phyloP scores from a whole-genome alignment of 2,888 invertebrate genomes.

The Phaedon cochleariae region DNA sequence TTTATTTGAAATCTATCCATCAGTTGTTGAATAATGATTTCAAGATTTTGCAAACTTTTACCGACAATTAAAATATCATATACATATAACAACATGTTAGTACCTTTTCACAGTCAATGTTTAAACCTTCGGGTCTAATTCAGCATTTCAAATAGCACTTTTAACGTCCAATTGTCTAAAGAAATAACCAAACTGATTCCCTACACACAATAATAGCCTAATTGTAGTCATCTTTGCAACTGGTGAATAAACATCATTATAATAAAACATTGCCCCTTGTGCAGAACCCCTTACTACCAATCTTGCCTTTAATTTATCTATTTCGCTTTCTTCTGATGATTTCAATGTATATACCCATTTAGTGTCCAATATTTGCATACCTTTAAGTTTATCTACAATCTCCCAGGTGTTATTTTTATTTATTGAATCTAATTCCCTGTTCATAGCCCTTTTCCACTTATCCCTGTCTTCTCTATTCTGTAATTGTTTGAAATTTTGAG shows the following conservation, averaged over 20 bases:
- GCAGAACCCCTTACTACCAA: slow-evolving; percentile 17
- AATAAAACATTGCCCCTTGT: neutral
- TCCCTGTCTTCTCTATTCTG: neutral
- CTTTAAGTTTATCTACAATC: neutral
- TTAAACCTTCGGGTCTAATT: slow-evolving; percentile 10
- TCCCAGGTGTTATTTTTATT: slow-evolving; percentile 16
- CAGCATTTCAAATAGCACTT: slow-evolving; percentile 15
- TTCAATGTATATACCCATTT: slow-evolving; percentile 12
- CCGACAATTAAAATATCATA: neutral
- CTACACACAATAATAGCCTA: slow-evolving; percentile 9
- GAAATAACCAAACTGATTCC: slow-evolving; percentile 15
- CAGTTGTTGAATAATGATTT: neutral
- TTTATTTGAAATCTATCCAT: slow-evolving; percentile 24
- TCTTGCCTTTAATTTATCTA: slow-evolving; percentile 16
- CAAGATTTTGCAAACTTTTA: neutral
- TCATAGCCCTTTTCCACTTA: neutral
- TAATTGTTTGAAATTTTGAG: slow-evolving; percentile 10
- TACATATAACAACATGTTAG: neutral
- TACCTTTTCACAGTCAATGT: neutral
- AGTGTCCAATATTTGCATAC: slow-evolving; percentile 8
- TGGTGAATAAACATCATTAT: slow-evolving; percentile 15
- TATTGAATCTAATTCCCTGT: slow-evolving; percentile 16
- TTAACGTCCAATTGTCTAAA: slow-evolving; percentile 25
- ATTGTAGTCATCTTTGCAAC: slow-evolving; percentile 18
- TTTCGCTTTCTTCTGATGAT: neutral